Base-by-base conservation (phyloP, 2,797 vertebrate genomes). In the Hoplostethus atlanticus region DNA sequence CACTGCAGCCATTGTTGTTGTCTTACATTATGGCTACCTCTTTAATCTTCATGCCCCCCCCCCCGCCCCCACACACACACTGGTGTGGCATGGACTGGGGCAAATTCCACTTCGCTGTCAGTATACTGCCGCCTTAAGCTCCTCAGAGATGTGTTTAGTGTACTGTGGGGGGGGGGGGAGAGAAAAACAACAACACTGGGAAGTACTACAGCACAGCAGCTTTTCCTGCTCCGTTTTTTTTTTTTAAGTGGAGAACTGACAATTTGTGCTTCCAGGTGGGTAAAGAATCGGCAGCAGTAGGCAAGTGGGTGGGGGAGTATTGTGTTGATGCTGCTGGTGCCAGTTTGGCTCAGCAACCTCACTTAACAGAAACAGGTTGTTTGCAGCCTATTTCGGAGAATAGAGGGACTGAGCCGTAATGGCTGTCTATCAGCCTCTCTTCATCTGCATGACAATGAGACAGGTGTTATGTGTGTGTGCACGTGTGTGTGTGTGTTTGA, bases 381-480 rank as follows among this genome's bases (percentile, higher is more conserved):
- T 62, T 58, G 61, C 51, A 75, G 42, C 31, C 53, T 63, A 15
- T 64, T 70, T 57, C 52, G 58, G 34, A 28, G 21, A 17, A n/a
- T 10, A 65, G 34, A 68, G 42, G 17, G 2, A 64, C 42, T 48
- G 62, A 71, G 62, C 9, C 3, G 11, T 75, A 78, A 73, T 61
- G 42, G 42, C 73, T 79, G 63, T 80, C 73, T 68, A 62, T 87
- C 72, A 71, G 60, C 38, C 40, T 44, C 25, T 73, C 52, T 80
- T 79, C 51, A 77, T 79, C 63, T 72, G 31, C 42, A 62, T 61
- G 52, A 68, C 62, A 55, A 17, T n/a, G 59, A 71, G 47, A 64
- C 42, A 76, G 50, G 55, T 71, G 34, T 53, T 52, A 36, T 53
- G n/a, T 64, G 38, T 51, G 46, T 51, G 31, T 28, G 51, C 6